Conservation (phyloP, 2,797 vertebrate genomes). For the Adrianichthys oophorus region DNA sequence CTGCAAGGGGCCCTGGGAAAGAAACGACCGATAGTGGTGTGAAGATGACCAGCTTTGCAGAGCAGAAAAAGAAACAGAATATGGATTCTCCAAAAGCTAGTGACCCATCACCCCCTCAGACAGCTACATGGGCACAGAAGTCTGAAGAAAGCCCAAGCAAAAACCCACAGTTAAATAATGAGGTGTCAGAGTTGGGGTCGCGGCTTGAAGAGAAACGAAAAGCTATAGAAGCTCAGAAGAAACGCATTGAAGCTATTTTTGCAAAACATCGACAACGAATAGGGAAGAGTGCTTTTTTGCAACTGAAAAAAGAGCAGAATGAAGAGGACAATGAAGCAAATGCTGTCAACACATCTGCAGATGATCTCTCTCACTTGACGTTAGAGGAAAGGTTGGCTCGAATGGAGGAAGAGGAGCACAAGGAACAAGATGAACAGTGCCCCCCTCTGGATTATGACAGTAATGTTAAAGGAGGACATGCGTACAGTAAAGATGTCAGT, state of each 20-base stretch:
- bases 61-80: conserved; percentile 85
- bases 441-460: conserved; percentile 40
- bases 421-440: conserved; percentile 45
- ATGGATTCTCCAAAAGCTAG: conserved; percentile 65
- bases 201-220: conserved; percentile 89
- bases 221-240: conserved; percentile 93
- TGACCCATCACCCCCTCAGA: conserved; percentile 42
- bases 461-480: conserved; percentile 44
- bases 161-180: conserved; percentile 84
- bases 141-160: conserved; percentile 76
- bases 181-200: conserved; percentile 87
- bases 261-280: conserved; percentile 90
- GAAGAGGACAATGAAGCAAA: conserved; percentile 53
- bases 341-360: conserved; percentile 55
- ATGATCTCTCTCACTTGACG: conserved; percentile 63
- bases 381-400: conserved; percentile 78
- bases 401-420: conserved; percentile 72
- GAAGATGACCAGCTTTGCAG: conserved; percentile 91
- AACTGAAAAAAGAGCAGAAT: conserved; percentile 84
- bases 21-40: conserved; percentile 79
- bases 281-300: conserved; percentile 89
- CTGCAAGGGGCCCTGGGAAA: conserved; percentile 47
- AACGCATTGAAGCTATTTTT: conserved; percentile 92
- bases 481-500: conserved; percentile 63
- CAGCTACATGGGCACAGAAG: conserved; percentile 71